phyloP scores from a whole-genome alignment of 2,113 vertebrate species.

The Callospermophilus lateralis region DNA sequence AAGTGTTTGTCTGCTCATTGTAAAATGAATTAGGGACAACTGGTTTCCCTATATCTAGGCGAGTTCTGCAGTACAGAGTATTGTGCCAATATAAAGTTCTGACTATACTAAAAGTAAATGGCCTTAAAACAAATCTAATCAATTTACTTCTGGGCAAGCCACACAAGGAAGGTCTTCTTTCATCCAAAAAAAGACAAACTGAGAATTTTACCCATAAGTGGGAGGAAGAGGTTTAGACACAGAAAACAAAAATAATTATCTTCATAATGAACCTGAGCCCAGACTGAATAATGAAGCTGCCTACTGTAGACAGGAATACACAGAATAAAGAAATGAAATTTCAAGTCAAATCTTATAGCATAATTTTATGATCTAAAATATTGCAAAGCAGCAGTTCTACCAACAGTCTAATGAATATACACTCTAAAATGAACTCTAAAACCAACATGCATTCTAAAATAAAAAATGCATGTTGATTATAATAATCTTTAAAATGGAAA shows the following conservation, averaged over 20 bases:
- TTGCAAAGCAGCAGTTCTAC: neutral
- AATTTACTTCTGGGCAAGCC: slow-evolving; percentile 41
- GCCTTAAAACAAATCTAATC: slow-evolving; percentile 3
- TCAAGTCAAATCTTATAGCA: neutral
- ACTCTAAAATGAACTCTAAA: slow-evolving; percentile 24
- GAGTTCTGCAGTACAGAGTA: neutral
- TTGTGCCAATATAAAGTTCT: slow-evolving; percentile 45
- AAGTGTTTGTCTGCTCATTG: slow-evolving; percentile 12
- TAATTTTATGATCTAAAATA: slow-evolving; percentile 48
- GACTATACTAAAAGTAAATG: slow-evolving; percentile 5
- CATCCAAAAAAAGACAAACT: slow-evolving; percentile 48
- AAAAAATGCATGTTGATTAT: neutral
- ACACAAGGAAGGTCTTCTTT: slow-evolving; percentile 50
- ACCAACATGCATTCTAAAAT: neutral
- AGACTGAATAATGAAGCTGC: neutral
- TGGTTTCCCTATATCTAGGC: neutral
- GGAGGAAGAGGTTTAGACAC: neutral
- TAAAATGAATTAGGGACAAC: slow-evolving; percentile 47
- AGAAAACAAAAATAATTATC: neutral
- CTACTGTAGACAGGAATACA: neutral
- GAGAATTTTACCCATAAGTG: neutral
- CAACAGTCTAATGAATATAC: neutral
- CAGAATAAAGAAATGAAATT: slow-evolving; percentile 2
- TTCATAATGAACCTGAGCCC: neutral
- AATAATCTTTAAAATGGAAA: slow-evolving; percentile 25